These are phyloP conservation scores for Koerneria pararmatus DNA, from an alignment of 2,888 invertebrate species.

Conservation along the genomic window DNA sequence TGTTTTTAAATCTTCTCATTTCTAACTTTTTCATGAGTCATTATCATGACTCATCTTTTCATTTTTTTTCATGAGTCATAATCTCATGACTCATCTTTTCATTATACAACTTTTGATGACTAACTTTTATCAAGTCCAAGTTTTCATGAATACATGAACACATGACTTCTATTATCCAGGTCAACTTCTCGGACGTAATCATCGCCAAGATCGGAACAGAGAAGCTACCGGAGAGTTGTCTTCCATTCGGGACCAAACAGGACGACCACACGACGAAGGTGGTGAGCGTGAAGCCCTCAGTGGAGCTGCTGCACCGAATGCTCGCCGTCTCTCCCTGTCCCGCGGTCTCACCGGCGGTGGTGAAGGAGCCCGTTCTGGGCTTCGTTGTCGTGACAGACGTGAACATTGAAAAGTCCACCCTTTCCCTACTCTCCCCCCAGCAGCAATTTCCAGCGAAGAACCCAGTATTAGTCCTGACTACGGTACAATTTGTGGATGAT, in stretches of 20 bases:
- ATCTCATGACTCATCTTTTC: no score
- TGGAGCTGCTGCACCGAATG: conserved; percentile 75
- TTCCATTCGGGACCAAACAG: conserved; percentile 90
- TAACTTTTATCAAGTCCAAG: no score
- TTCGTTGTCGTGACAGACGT: conserved; percentile 90
- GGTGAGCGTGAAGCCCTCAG: conserved; percentile 29
- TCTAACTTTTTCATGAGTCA: no score
- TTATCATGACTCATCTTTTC: no score
- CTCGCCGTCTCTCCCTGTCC: conserved; percentile 83
- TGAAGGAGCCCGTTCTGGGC: conserved; percentile 81
- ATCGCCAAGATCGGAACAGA: conserved; percentile 65
- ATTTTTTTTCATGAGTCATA: no score
- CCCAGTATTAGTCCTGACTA: conserved; percentile 79
- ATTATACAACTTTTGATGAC: no score
- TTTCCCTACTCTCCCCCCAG: conserved; percentile 32
- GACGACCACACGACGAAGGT: conserved; percentile 68
- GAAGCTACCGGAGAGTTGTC: conserved; percentile 87
- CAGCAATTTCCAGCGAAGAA: conserved; percentile 75
- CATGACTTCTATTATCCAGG: not conserved
- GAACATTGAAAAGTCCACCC: conserved; percentile 71
- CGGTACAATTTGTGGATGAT: conserved; percentile 85
- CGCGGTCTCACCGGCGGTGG: conserved; percentile 59
- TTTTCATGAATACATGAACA: not conserved
- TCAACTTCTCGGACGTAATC: conserved; percentile 83
- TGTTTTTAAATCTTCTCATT: no score